phyloP scores from a whole-genome alignment of 2,797 vertebrate species.

The Scyliorhinus canicula region DNA sequence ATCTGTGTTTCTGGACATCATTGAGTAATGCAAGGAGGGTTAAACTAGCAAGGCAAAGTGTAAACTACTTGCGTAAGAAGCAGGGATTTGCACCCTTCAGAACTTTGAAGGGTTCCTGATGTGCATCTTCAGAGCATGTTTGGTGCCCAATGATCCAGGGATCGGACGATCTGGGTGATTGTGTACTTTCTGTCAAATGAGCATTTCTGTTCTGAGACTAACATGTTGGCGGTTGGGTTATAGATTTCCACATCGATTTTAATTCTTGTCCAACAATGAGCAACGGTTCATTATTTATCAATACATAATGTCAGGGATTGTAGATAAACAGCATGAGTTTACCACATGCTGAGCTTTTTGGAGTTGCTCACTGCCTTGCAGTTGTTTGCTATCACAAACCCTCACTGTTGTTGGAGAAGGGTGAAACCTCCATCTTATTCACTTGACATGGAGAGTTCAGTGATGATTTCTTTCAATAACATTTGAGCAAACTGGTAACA shows the following conservation, averaged over 20 bases:
- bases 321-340: neutral
- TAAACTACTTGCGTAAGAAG: no score
- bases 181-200: neutral
- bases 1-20: no score
- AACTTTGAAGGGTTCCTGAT: no score
- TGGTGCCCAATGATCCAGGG: no score
- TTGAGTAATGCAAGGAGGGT: no score
- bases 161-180: neutral
- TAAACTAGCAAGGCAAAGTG: no score
- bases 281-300: neutral
- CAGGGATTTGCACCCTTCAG: no score
- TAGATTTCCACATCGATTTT: neutral
- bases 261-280: neutral
- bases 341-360: neutral
- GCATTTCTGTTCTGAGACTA: neutral
- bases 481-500: neutral
- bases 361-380: no score
- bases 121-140: no score
- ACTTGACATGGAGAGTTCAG: neutral
- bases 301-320: neutral
- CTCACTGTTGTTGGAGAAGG: neutral
- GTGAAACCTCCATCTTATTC: neutral
- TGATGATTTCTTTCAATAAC: neutral
- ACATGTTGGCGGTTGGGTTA: neutral
- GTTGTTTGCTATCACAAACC: no score